These are phyloP conservation scores for Ceratosolen fusciceps DNA, from an alignment of 1,140 invertebrate species.

Conservation along the genomic window DNA sequence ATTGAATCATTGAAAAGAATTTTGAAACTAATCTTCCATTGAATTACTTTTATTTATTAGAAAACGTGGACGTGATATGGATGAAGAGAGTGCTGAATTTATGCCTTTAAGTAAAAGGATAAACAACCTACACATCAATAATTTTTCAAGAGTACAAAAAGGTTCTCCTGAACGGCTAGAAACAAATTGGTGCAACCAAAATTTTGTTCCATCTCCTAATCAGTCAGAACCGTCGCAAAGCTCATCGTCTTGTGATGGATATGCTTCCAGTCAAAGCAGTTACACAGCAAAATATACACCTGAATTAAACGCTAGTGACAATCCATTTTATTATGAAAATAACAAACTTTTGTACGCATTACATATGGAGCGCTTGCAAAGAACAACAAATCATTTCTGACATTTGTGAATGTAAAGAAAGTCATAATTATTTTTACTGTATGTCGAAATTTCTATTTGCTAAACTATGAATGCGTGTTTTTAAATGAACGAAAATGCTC, in stretches of 20 bases:
- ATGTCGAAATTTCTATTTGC: conserved; percentile 16
- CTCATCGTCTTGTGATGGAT: conserved; percentile 64
- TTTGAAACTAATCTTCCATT: neutral
- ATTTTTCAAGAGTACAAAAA: conserved; percentile 59
- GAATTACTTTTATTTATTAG: conserved; percentile 70
- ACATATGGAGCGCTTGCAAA: conserved; percentile 74
- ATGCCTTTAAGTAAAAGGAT: conserved; percentile 84
- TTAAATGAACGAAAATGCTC: conserved; percentile 7
- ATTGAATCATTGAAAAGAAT: too few species aligned
- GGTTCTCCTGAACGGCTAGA: conserved; percentile 58
- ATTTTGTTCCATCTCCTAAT: conserved; percentile 64
- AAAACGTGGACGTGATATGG: conserved; percentile 75
- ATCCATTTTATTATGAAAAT: conserved; percentile 77
- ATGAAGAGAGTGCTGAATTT: conserved; percentile 82
- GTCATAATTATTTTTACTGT: conserved; percentile 8
- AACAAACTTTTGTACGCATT: conserved; percentile 76
- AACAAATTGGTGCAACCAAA: conserved; percentile 60
- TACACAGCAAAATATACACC: conserved; percentile 71
- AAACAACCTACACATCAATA: conserved; percentile 83
- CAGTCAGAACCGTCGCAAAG: conserved; percentile 66
- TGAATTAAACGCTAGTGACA: conserved; percentile 72
- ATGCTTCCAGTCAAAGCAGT: conserved; percentile 63
- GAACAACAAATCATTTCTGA: conserved; percentile 54
- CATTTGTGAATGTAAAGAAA: conserved; percentile 19
- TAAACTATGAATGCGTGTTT: conserved; percentile 7